Conservation (phyloP, 2,797 vertebrate genomes). For the Lagodon rhomboides region DNA sequence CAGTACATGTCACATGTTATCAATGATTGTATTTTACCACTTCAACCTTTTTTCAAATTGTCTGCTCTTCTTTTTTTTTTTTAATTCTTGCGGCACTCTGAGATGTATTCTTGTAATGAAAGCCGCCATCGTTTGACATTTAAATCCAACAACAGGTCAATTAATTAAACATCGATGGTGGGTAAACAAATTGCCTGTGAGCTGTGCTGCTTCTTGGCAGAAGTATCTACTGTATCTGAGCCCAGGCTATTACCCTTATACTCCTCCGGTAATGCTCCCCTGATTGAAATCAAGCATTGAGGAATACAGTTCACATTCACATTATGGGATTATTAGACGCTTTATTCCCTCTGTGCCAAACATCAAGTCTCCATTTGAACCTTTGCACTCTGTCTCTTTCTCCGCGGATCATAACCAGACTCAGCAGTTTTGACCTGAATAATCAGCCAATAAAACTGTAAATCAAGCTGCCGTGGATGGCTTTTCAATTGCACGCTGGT, state of each 20-base stretch:
- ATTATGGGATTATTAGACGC: slow-evolving; percentile 59
- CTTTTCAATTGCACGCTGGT: slow-evolving; percentile 62
- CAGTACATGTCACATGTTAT: neutral
- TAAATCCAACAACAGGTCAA: slow-evolving; percentile 6
- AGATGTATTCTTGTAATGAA: neutral
- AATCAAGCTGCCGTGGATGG: slow-evolving; percentile 64
- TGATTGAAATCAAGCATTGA: slow-evolving; percentile 46
- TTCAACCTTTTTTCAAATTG: neutral
- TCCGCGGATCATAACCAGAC: slow-evolving; percentile 57
- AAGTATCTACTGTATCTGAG: slow-evolving; percentile 9
- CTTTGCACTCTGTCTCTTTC: slow-evolving; percentile 30
- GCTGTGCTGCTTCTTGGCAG: slow-evolving; percentile 24
- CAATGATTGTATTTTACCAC: neutral
- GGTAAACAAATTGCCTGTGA: slow-evolving; percentile 27
- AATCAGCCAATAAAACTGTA: slow-evolving; percentile 69
- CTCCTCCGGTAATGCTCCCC: slow-evolving; percentile 19
- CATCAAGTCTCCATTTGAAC: slow-evolving; percentile 47
- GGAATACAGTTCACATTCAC: slow-evolving; percentile 43
- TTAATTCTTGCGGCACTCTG: neutral
- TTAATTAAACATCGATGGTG: slow-evolving; percentile 16
- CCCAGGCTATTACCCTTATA: slow-evolving; percentile 19
- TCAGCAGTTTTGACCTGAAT: slow-evolving; percentile 73
- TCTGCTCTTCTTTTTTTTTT: neutral
- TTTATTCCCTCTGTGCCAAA: slow-evolving; percentile 49
- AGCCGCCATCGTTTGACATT: neutral